A percentile compares a stretch with the other conserved stretches of the same genome.
phyloP scores from a whole-genome alignment of 2,888 invertebrate species.

The Protophormia terraenovae region DNA sequence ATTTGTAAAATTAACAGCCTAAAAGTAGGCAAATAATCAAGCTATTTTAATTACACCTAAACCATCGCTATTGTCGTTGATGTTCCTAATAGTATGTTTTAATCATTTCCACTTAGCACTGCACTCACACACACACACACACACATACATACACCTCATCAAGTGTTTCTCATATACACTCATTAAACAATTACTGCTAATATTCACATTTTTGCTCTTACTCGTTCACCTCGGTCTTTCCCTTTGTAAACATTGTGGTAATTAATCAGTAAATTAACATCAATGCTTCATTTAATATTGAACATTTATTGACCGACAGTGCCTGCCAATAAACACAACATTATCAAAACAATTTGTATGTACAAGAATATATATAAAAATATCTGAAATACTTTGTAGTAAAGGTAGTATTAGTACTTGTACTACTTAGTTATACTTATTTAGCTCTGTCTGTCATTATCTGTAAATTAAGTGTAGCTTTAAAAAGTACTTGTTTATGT shows the following conservation, averaged over 20 bases:
- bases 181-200: slow-evolving; percentile 27
- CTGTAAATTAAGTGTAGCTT: slow-evolving; percentile 32
- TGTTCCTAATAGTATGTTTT: slow-evolving; percentile 4
- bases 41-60: slow-evolving; percentile 66
- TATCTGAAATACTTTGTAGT: background rate
- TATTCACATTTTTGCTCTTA: background rate
- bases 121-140: background rate
- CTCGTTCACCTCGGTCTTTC: slow-evolving; percentile 16
- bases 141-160: background rate
- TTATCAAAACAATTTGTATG: slow-evolving; percentile 28
- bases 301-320: slow-evolving; percentile 73
- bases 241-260: slow-evolving; percentile 73
- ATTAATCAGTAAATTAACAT: slow-evolving; percentile 82
- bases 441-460: slow-evolving; percentile 6
- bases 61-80: slow-evolving; percentile 29
- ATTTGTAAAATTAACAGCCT: slow-evolving; percentile 61
- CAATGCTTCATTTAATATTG: slow-evolving; percentile 82
- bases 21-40: slow-evolving; percentile 72
- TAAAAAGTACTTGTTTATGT: background rate
- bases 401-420: background rate
- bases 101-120: slow-evolving; percentile 39
- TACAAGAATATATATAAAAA: background rate
- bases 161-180: slow-evolving; percentile 30
- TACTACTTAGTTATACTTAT: background rate
- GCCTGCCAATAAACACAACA: slow-evolving; percentile 54